Evolutionary conservation across 2,797 vertebrate species (phyloP), one percentile per base, ranked within the genome.

Genomic region (Australoheros facetus): DNA sequence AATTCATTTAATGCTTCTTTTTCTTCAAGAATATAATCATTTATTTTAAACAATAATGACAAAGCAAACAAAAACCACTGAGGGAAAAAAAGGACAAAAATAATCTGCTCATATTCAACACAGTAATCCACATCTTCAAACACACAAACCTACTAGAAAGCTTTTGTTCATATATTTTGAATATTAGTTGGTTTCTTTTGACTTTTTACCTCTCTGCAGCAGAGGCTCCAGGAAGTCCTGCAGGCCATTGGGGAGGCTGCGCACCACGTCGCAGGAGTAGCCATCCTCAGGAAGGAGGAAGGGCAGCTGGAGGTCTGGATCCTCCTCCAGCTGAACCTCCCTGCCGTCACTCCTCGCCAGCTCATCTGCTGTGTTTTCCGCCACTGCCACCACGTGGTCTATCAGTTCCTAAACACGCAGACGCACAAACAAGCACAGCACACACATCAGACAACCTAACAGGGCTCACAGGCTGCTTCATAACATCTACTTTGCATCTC

Each of bases 231-330:
- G 94, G 91, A 99, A 99, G 90, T 99, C 98, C 89, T 99, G 98
- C 83, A 99, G 96, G 66, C 98, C 98, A 37, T 96, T 98, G 55
- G 98, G 98, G 71, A 99, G 95, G 90, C 97, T 97, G 85, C 98
- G 96, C 91, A 99, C 98, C 42, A 99, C 98, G 23, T 99, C 98
- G 1, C 98, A 99, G 16, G 98, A 99, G 93, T 99, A 99, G 55
- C 98, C 98, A 39, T 99, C 98, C 93, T 99, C 98, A 0, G 98
- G 98, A 71, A 99, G 89, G 42, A 99, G 97, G 92, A 99, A 99
- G 73, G 98, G 98, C 42, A 99, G 95, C 93, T 99, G 98, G 28
- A 99, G 95, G 89, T 99, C 98, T 1, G 98, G 98, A 82, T 99
- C 98, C 91, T 99, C 98, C 88, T 99, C 97, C 81, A 99, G 93